Evolutionary conservation across 1,140 invertebrate species (phyloP), one percentile per base, ranked within the genome.

Genomic region (Drosophila sp.): DNA sequence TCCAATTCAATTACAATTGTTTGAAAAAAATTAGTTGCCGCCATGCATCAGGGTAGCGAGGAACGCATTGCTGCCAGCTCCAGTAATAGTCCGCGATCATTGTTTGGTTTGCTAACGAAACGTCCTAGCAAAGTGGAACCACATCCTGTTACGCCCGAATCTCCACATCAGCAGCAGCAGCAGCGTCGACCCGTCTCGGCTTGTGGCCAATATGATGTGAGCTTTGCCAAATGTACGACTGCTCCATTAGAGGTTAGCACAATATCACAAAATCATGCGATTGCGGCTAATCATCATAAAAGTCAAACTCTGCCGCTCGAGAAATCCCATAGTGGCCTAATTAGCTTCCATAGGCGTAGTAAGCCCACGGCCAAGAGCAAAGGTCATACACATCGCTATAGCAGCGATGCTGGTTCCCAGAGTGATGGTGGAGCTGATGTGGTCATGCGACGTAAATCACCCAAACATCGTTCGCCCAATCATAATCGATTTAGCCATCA

Each of bases 401-500:
- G 90, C 63, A 77, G 70, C 6, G 86, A 90, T 41, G 79, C 76
- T 1, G 87, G 86, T 1, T 87, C 86, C 8, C 81, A 90, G 35
- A 90, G 86, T 33, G 86, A 90, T 73, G 78, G 90, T 1, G 90
- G 84, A 1, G 66, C 80, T 3, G 85, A 79, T 33, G 85, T 90
- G 6, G 69, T 89, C 1, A 80, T 90, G 81, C 75, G 86, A 6
- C 83, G 86, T 8, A 91, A 91, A 30, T 80, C 86, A 27, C 80
- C 86, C 10, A 91, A 91, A 44, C 75, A 89, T 40, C 90, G 90
- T 5, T 91, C 90, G 3, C 86, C 85, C 0, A 92, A 91, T 55
- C 87, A 91, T 68, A 92, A 92, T 66, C 35, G 91, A 5, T 91
- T 92, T 7, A 92, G 91, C 54, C 91, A 92, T 76, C 91, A 92